phyloP scores from a whole-genome alignment of 2,888 invertebrate genomes.

The Xestobium rufovillosum region DNA sequence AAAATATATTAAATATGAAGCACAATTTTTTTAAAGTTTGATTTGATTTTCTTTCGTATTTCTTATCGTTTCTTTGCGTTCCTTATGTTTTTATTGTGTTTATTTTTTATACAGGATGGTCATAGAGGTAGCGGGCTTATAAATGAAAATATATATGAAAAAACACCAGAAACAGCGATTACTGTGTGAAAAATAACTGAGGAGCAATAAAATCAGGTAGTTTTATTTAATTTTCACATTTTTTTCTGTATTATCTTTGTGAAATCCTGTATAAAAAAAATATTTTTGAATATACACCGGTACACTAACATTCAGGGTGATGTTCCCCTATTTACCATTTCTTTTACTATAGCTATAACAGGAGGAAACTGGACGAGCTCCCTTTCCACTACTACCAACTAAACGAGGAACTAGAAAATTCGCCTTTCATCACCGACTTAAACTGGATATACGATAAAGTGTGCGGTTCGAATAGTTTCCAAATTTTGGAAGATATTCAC shows the following conservation, averaged over 20 bases:
- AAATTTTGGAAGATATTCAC: slow-evolving; percentile 70
- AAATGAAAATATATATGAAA: too few species aligned
- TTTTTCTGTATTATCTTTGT: slow-evolving; percentile 1
- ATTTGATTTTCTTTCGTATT: background rate
- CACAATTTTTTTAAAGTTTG: slow-evolving; percentile 5
- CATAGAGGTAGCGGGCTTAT: background rate
- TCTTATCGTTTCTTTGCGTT: too few species aligned
- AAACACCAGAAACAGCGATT: too few species aligned
- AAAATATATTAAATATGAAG: slow-evolving; percentile 21
- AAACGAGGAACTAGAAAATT: slow-evolving; percentile 53
- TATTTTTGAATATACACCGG: too few species aligned
- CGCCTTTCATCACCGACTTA: slow-evolving; percentile 64
- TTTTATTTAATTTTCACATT: too few species aligned
- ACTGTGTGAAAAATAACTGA: too few species aligned
- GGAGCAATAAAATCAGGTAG: too few species aligned
- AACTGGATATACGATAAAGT: slow-evolving; percentile 76
- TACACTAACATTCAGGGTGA: too few species aligned
- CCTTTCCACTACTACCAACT: slow-evolving; percentile 69
- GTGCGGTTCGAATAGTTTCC: slow-evolving; percentile 66
- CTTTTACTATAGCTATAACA: slow-evolving; percentile 75
- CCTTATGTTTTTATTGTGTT: too few species aligned
- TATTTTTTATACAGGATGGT: slow-evolving; percentile 1
- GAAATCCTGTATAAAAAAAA: background rate
- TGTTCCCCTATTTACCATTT: too few species aligned
- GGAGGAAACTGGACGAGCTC: slow-evolving; percentile 72